Base-by-base conservation (phyloP, 2,113 vertebrate species). In the Atrichornis clamosus region DNA sequence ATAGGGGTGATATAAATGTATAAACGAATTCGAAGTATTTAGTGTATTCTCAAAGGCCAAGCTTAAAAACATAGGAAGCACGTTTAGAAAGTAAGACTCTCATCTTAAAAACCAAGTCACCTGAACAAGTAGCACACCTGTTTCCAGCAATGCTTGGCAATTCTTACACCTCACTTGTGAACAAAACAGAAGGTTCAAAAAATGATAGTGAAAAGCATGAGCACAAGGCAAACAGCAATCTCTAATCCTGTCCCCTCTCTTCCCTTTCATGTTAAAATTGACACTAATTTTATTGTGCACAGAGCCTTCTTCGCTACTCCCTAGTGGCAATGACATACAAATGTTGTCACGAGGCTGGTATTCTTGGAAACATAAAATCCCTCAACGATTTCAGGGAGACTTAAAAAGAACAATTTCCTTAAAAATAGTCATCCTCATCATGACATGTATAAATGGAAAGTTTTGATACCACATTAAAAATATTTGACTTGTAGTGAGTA, bases 381-480 rank as follows among this genome's bases (percentile, higher is more conserved):
- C 33, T 49, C 0, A 8, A 21, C 68, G 73, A 47, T 77, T 96
- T 84, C 56, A 70, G 28, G 67, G 49, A 82, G 64, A 73, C 37
- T 72, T 79, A 73, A 90, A 86, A 93, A 92, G 74, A 86, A 85
- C 46, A 67, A 90, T 82, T 91, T 95, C 92, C 93, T 92, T 95
- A 97, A 60, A 60, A 95, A 91, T 44, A 91, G 68, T 32, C 26
- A 84, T 78, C 60, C 30, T 83, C 52, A 56, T 46, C 46, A 47
- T 87, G 65, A 87, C 62, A 77, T 56, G 58, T 68, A 69, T 42
- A 87, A 79, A 35, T 42, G 74, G 62, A 67, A 97, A 90, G 65
- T 46, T 95, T 82, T 96, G 92, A 92, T 58, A 93, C 46, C 62
- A 56, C 16, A 41, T 82, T 79, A 85, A 96, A 97, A 97, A 88